These are phyloP conservation scores for Chrysemys picta DNA, from an alignment of 2,113 vertebrate genomes.

Conservation along the genomic window DNA sequence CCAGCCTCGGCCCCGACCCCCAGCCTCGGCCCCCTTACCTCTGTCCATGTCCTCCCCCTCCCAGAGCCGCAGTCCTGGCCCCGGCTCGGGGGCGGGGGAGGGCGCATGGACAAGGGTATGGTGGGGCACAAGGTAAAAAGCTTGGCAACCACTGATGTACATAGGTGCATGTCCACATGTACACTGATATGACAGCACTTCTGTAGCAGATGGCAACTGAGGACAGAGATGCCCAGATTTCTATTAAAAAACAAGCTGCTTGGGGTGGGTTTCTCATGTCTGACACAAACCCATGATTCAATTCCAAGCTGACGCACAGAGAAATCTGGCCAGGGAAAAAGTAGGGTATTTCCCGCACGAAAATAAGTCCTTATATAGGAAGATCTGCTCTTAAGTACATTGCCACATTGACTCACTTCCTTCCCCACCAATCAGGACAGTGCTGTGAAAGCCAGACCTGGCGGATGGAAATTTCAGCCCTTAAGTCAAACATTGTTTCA, in stretches of 20 bases:
- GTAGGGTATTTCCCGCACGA: conserved; percentile 5
- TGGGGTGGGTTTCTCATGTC: rapidly evolving
- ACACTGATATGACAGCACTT: not conserved
- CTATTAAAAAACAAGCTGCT: not conserved
- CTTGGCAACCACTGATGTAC: too few relatives aligned
- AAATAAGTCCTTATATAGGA: not conserved
- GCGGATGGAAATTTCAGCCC: conserved; percentile 74
- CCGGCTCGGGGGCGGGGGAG: too few relatives aligned
- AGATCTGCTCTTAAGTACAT: not conserved
- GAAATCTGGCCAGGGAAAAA: conserved; percentile 11
- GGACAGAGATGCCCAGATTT: not conserved
- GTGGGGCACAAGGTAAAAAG: too few relatives aligned
- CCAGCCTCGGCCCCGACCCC: too few relatives aligned
- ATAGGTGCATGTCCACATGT: too few relatives aligned
- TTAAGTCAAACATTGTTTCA: conserved; percentile 81
- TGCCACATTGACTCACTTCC: conserved; percentile 30
- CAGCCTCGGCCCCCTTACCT: too few relatives aligned
- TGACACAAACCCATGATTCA: not conserved
- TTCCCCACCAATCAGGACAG: conserved; percentile 33
- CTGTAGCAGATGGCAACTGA: not conserved
- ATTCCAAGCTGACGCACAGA: conserved; percentile 29
- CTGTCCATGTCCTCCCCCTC: too few relatives aligned
- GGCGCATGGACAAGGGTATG: too few relatives aligned
- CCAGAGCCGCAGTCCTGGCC: too few relatives aligned
- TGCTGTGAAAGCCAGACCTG: conserved; percentile 56